Conservation (phyloP, 2,797 vertebrate genomes). For the Acanthurus lineatus region DNA sequence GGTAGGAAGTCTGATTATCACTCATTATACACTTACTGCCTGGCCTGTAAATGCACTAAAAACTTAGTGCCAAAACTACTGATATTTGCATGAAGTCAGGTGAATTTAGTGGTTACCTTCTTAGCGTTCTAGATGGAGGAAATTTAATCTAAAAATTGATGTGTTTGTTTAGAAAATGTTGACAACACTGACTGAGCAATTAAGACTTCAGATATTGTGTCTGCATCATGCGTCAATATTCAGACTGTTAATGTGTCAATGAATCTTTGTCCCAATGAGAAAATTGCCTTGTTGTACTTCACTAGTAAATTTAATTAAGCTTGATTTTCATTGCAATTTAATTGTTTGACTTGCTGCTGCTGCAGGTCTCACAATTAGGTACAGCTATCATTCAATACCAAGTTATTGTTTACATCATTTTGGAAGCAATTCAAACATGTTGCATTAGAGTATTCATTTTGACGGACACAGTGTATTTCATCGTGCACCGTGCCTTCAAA, state of each 20-base stretch:
- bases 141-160: background rate
- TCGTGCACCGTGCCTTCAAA: background rate
- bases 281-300: background rate
- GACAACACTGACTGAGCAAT: background rate
- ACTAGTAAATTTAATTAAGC: background rate
- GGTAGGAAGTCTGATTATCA: background rate
- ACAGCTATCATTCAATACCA: background rate
- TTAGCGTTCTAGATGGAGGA: background rate
- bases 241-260: background rate
- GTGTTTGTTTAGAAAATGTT: too few species aligned
- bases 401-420: too few species aligned
- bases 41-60: background rate
- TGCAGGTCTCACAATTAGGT: background rate
- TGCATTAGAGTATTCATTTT: background rate
- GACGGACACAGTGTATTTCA: background rate
- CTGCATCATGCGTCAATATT: background rate
- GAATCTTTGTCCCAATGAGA: background rate
- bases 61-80: background rate
- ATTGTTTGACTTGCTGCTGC: background rate
- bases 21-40: background rate
- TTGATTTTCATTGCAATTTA: background rate
- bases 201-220: background rate
- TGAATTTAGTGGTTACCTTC: background rate
- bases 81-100: constrained; percentile 1
- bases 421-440: constrained; percentile 1